These are phyloP conservation scores for Drosophila mulleri DNA, from an alignment of 2,888 invertebrate genomes.

Conservation along the genomic window DNA sequence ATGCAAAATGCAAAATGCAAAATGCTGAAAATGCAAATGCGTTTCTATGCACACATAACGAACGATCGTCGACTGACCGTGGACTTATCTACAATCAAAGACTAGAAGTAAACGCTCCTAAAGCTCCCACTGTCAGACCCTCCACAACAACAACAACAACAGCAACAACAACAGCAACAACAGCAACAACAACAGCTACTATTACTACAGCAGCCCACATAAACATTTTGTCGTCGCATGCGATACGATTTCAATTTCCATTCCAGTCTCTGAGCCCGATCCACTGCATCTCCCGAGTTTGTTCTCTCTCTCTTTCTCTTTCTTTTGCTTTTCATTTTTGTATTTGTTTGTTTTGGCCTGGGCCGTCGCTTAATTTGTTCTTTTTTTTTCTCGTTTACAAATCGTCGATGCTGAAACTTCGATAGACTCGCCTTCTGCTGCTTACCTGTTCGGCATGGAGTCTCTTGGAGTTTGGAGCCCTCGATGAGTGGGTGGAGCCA, in stretches of 20 bases:
- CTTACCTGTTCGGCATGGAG: conserved; percentile 42
- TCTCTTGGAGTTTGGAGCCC: conserved; percentile 24
- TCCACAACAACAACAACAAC: conserved; percentile 2
- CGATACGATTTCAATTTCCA: conserved; percentile 45
- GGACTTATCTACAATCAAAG: conserved; percentile 69
- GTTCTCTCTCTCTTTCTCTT: background rate
- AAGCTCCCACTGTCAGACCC: conserved; percentile 62
- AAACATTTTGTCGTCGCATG: conserved; percentile 54
- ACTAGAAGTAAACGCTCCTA: conserved; percentile 77
- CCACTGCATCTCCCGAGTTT: conserved; percentile 30
- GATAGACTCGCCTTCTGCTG: conserved; percentile 48
- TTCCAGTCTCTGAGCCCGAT: conserved; percentile 49
- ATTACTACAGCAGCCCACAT: conserved; percentile 75
- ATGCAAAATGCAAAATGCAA: conserved; percentile 42
- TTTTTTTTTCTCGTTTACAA: conserved; percentile 63
- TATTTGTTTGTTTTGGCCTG: conserved; percentile 9
- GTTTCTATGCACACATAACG: conserved; percentile 34
- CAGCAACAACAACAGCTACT: conserved; percentile 37
- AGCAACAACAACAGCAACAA: conserved; percentile 8
- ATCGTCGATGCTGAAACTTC: conserved; percentile 65
- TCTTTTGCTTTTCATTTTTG: background rate
- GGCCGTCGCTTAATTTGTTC: conserved; percentile 70
- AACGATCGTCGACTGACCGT: conserved; percentile 34
- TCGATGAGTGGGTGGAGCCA: conserved; percentile 51
- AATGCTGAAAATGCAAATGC: conserved; percentile 41